Conservation (phyloP, 2,888 invertebrate species). For the Polydesmus complanatus region DNA sequence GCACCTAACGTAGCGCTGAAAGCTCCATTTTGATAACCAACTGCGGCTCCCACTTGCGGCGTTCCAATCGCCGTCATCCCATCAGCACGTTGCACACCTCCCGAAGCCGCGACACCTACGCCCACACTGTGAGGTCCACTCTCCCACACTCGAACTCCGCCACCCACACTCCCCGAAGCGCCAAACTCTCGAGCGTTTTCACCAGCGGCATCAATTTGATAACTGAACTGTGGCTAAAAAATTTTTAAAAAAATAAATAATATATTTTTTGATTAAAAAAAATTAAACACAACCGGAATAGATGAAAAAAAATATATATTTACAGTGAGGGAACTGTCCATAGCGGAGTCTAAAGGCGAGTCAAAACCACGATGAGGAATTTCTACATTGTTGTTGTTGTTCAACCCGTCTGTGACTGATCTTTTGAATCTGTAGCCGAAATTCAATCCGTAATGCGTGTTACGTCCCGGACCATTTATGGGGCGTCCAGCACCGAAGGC, state of each 20-base stretch:
- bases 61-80: not conserved
- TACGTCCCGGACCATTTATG: not conserved
- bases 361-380: not conserved
- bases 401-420: not conserved
- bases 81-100: not conserved
- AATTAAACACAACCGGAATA: too few species aligned
- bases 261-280: too few species aligned
- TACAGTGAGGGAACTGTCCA: too few species aligned
- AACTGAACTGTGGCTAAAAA: too few species aligned
- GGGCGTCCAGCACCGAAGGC: not conserved
- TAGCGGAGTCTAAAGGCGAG: too few species aligned
- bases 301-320: too few species aligned
- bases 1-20: not conserved
- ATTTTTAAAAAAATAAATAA: too few species aligned
- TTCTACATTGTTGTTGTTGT: not conserved
- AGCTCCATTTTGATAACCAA: not conserved
- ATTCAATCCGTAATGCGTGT: too few species aligned
- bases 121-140: not conserved
- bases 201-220: too few species aligned
- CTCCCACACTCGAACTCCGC: not conserved
- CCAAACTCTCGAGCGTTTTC: slow-evolving; percentile 3
- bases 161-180: slow-evolving; percentile 1
- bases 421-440: too few species aligned
- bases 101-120: not conserved
- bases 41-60: too few species aligned